A percentile compares a stretch with the other conserved stretches of the same genome.
phyloP scores from a whole-genome alignment of 2,797 vertebrate genomes.

The Podarcis lilfordi region DNA sequence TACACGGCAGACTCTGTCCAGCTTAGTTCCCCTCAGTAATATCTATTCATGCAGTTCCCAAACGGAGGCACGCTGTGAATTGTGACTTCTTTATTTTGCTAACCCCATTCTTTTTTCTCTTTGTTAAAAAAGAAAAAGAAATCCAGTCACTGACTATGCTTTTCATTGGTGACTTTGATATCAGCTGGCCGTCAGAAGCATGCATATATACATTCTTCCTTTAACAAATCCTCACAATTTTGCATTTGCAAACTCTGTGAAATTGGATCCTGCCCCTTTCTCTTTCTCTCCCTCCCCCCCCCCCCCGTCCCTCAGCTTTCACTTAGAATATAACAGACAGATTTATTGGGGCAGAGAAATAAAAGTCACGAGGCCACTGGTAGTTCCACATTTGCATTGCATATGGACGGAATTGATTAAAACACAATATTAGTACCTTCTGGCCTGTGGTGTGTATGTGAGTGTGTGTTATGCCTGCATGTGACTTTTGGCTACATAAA shows the following conservation, averaged over 20 bases:
- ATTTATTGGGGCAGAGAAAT: neutral
- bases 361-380: neutral
- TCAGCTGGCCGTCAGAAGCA: neutral
- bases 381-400: neutral
- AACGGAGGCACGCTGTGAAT: fast-evolving
- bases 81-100: constrained; percentile 39
- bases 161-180: neutral
- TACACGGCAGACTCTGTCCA: neutral
- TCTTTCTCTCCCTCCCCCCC: neutral
- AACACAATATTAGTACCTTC: neutral
- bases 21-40: constrained; percentile 42
- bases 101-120: fast-evolving
- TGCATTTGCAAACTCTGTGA: neutral
- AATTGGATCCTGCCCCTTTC: neutral
- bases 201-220: neutral
- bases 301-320: neutral
- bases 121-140: neutral
- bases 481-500: neutral
- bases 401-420: neutral
- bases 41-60: constrained; percentile 16
- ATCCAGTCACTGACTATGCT: neutral
- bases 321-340: neutral
- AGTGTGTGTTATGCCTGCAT: neutral
- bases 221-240: neutral
- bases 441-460: neutral